Conservation (phyloP, 2,797 vertebrate genomes). For the Hemibagrus guttatus region DNA sequence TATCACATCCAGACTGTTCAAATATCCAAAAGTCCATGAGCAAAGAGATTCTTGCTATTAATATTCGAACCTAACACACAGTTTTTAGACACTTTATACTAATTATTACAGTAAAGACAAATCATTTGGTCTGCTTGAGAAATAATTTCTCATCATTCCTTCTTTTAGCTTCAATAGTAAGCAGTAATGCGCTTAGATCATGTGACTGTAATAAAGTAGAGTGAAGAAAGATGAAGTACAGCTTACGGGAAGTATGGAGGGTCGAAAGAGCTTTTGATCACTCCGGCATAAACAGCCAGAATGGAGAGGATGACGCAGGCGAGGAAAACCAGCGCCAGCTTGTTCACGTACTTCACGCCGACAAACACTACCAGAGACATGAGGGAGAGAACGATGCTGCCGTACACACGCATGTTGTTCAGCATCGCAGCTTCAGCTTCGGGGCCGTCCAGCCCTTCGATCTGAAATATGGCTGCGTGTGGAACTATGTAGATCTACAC, state of each 20-base stretch:
- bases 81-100: neutral
- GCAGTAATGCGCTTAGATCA: neutral
- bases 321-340: conserved; percentile 93
- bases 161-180: neutral
- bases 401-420: conserved; percentile 98
- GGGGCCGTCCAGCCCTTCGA: conserved; percentile 79
- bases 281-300: conserved; percentile 91
- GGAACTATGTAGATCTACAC: conserved; percentile 92
- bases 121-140: neutral
- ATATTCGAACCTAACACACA: neutral
- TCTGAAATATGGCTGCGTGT: conserved; percentile 90
- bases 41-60: neutral
- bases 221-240: conserved; percentile 33
- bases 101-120: neutral
- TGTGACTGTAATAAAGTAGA: neutral
- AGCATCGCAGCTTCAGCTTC: conserved; percentile 83
- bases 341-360: conserved; percentile 97
- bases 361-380: conserved; percentile 96
- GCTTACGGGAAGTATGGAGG: conserved; percentile 94
- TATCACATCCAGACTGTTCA: neutral
- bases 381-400: conserved; percentile 90
- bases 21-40: neutral
- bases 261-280: conserved; percentile 93
- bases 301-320: conserved; percentile 98
- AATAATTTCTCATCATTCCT: neutral